These are phyloP conservation scores for Eupithecia pulchellata DNA, from an alignment of 2,888 invertebrate species.

Conservation along the genomic window DNA sequence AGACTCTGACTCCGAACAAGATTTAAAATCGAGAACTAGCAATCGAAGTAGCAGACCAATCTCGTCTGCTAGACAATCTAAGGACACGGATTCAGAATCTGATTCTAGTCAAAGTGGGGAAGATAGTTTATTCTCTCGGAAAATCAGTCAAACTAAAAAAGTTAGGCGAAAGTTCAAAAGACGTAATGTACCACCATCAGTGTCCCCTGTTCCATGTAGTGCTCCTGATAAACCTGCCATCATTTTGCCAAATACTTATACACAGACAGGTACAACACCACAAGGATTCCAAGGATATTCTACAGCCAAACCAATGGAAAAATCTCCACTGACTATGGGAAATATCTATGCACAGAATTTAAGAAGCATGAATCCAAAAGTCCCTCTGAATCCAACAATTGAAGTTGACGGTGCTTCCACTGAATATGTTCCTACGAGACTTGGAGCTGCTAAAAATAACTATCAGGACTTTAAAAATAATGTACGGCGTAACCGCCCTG, in stretches of 20 bases:
- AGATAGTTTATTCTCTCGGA: slow-evolving; percentile 74
- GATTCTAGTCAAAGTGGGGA: slow-evolving; percentile 75
- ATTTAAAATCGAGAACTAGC: slow-evolving; percentile 48
- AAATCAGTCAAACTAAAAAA: slow-evolving; percentile 68
- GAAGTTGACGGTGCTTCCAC: slow-evolving; percentile 71
- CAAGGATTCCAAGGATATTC: slow-evolving; percentile 67
- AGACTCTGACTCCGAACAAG: slow-evolving; percentile 66
- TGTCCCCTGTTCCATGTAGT: slow-evolving; percentile 26
- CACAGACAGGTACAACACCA: slow-evolving; percentile 37
- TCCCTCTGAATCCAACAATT: slow-evolving; percentile 49
- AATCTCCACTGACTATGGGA: slow-evolving; percentile 71
- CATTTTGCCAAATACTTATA: slow-evolving; percentile 52
- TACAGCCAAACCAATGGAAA: slow-evolving; percentile 64
- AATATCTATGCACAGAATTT: slow-evolving; percentile 75
- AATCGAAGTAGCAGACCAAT: slow-evolving; percentile 50
- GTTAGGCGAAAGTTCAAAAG: slow-evolving; percentile 63
- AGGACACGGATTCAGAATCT: slow-evolving; percentile 72
- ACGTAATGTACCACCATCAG: slow-evolving; percentile 38
- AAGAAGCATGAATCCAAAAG: slow-evolving; percentile 68
- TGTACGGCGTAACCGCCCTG: slow-evolving; percentile 55
- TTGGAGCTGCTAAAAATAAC: slow-evolving; percentile 76
- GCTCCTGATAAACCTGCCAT: slow-evolving; percentile 47
- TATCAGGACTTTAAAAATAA: slow-evolving; percentile 80
- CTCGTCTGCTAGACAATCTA: slow-evolving; percentile 42
- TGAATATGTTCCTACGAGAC: slow-evolving; percentile 80